phyloP scores from a whole-genome alignment of 2,888 invertebrate species.

The Cataglyphis cursor region DNA sequence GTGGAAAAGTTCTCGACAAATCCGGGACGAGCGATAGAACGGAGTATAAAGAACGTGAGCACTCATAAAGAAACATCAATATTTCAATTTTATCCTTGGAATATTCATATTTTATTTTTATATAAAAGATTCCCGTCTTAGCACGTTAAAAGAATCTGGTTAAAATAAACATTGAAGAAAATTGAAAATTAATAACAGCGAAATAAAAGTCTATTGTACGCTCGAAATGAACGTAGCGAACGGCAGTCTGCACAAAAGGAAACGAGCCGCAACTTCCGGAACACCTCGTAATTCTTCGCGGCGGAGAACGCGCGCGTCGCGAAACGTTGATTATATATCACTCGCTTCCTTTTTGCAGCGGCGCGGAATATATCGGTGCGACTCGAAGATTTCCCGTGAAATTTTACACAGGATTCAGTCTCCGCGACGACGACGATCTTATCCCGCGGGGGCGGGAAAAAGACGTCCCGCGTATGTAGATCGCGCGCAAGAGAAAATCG shows the following conservation, averaged over 20 bases:
- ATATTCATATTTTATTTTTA: background rate
- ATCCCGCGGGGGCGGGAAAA: slow-evolving; percentile 71
- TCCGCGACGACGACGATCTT: slow-evolving; percentile 71
- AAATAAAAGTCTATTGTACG: slow-evolving; percentile 5
- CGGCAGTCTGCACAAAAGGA: slow-evolving; percentile 20
- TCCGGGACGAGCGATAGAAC: slow-evolving; percentile 29
- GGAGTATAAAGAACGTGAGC: background rate
- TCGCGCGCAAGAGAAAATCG: slow-evolving; percentile 66
- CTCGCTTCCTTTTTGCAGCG: slow-evolving; percentile 58
- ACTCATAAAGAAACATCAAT: slow-evolving; percentile 2
- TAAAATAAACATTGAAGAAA: background rate
- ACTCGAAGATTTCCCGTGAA: slow-evolving; percentile 53
- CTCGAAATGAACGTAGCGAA: slow-evolving; percentile 2
- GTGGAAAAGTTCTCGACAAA: slow-evolving; percentile 52
- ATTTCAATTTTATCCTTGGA: slow-evolving; percentile 8
- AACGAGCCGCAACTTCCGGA: slow-evolving; percentile 38
- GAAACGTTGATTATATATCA: slow-evolving; percentile 72
- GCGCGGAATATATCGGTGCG: slow-evolving; percentile 42
- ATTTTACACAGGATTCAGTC: slow-evolving; percentile 72
- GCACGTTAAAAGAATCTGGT: background rate
- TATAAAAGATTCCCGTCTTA: background rate
- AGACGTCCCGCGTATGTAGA: slow-evolving; percentile 52
- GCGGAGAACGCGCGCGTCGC: slow-evolving; percentile 39
- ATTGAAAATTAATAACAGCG: background rate
- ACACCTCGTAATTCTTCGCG: slow-evolving; percentile 34